Evolutionary conservation across 1,140 invertebrate species (phyloP), one percentile per base, ranked within the genome.

Genomic region (Brachionus angularis): DNA sequence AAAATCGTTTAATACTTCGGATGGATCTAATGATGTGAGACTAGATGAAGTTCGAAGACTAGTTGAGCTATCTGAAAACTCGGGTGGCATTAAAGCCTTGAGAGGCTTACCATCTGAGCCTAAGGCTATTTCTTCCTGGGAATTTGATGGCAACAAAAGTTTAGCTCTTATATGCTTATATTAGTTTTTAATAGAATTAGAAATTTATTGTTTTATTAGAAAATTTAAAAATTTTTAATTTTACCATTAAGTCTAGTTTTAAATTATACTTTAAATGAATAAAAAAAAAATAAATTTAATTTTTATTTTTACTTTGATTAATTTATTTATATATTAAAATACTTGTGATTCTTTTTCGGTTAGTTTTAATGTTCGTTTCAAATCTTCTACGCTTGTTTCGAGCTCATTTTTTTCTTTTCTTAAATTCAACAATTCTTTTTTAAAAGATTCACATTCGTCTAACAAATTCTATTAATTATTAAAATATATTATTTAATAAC

Each of bases 281-380:
- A 5, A 36, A 27, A 46, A 39, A 52, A 12, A 12, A 12, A 52
- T 12, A 27, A 52, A 12, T 10, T 42, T 25, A 29, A 39, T 16
- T 18, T 21, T 31, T 31, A 29, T 33, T 14, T 29, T 10, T 67
- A 23, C 25, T 33, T 23, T n/a, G n/a, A n/a, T n/a, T n/a, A n/a
- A n/a, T n/a, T n/a, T n/a, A 14, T 14, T 64, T 25, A 5, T 14
- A 33, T 47, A 2, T 44, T 25, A 47, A 47, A 29, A 47, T 67
- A 67, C 62, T 50, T 67, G 62, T 46, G 62, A 67, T 31, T 67
- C 62, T 31, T 67, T 67, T 47, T 67, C 62, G 29, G 62, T 67
- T 29, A 67, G 31, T 42, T 67, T 67, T 0, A 67, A 27, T 7
- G 62, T 67, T 29, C 62, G 29, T 33, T 67, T 67, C 12, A 67